phyloP scores from a whole-genome alignment of 2,113 vertebrate species.

The Nothobranchius kuhntae region DNA sequence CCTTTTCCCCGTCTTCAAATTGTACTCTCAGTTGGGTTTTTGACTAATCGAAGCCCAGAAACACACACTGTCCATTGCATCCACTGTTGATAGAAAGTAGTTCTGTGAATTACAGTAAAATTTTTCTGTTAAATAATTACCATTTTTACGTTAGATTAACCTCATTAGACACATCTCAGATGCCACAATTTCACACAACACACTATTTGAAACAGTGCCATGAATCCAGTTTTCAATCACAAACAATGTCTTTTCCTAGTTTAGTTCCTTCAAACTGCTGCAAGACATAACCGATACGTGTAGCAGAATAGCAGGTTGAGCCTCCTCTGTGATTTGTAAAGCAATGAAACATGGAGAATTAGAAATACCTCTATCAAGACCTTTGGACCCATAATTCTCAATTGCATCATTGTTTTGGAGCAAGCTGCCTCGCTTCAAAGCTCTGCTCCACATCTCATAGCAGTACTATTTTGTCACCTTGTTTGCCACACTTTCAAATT shows the following conservation, averaged over 20 bases:
- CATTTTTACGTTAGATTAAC: neutral
- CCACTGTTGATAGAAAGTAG: constrained; percentile 4
- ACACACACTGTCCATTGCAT: constrained; percentile 9
- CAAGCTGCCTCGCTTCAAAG: constrained; percentile 47
- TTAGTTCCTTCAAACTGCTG: neutral
- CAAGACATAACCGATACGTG: constrained; percentile 17
- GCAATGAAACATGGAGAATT: constrained; percentile 30
- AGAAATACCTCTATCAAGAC: constrained; percentile 48
- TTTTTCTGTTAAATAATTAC: constrained; percentile 3
- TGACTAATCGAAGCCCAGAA: constrained; percentile 7
- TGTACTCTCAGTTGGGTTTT: neutral
- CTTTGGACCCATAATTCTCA: constrained; percentile 48
- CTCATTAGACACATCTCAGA: neutral
- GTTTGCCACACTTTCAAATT: constrained; percentile 51
- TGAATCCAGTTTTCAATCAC: neutral
- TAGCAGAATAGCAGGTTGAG: constrained; percentile 41
- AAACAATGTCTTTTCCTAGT: neutral
- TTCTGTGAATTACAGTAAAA: constrained; percentile 3
- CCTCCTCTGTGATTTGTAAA: constrained; percentile 53
- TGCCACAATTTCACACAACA: neutral
- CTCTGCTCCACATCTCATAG: constrained; percentile 20
- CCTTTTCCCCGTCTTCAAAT: neutral
- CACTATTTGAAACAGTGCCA: constrained; percentile 6
- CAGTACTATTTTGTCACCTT: constrained; percentile 53
- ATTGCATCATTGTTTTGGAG: constrained; percentile 62